phyloP scores from a whole-genome alignment of 2,797 vertebrate genomes.

The Ficedula albicollis region DNA sequence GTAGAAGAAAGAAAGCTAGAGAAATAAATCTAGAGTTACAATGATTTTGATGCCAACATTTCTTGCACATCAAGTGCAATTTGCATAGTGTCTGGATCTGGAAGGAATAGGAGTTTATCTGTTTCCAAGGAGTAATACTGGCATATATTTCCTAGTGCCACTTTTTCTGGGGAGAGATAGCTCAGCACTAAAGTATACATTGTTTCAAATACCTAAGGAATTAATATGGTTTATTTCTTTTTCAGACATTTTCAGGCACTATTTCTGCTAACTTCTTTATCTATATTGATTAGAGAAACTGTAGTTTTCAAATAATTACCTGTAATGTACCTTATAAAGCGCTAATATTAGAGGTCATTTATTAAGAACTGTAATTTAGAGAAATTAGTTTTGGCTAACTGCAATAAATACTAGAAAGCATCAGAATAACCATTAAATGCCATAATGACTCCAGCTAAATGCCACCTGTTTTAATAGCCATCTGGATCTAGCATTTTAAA shows the following conservation, averaged over 20 bases:
- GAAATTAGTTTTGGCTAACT: not conserved
- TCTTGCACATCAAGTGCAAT: not conserved
- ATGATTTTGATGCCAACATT: not conserved
- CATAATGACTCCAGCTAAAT: not conserved
- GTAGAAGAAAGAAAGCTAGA: not conserved
- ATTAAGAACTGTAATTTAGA: not conserved
- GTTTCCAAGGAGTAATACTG: not conserved
- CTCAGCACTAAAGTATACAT: not conserved
- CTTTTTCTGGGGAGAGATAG: not conserved
- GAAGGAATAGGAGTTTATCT: not conserved
- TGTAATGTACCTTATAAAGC: not conserved
- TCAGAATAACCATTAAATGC: not conserved
- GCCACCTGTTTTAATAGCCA: not conserved
- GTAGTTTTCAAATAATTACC: not conserved
- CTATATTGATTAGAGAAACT: not conserved
- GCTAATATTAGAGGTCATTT: not conserved
- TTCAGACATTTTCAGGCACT: not conserved
- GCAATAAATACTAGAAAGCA: not conserved
- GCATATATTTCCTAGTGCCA: not conserved
- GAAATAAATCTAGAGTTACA: not conserved
- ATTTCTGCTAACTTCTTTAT: not conserved
- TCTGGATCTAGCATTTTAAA: not conserved
- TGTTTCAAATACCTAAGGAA: not conserved
- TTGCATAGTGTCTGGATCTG: not conserved
- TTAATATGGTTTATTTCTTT: not conserved